phyloP scores from a whole-genome alignment of 1,140 invertebrate species.

The Galleria mellonella region DNA sequence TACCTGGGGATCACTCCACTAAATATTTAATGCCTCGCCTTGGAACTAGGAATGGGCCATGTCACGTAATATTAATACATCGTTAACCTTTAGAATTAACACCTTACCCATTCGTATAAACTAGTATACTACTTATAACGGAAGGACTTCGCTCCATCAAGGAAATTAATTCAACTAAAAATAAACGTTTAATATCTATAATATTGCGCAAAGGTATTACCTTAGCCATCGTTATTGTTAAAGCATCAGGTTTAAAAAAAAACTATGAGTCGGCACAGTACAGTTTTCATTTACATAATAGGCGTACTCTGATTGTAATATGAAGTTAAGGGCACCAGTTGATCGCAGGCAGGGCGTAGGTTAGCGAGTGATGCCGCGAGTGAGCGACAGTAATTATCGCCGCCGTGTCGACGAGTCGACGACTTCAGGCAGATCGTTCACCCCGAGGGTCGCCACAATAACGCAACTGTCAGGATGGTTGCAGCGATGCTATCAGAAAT shows the following conservation, averaged over 20 bases:
- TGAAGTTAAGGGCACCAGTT: neutral
- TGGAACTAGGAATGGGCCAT: conserved; percentile 17
- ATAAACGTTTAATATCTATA: no score
- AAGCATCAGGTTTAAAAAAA: no score
- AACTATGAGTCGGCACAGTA: no score
- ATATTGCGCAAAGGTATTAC: no score
- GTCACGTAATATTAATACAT: conserved; percentile 21
- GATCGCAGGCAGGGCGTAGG: neutral
- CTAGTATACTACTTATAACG: no score
- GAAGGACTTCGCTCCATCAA: no score
- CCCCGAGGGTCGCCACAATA: conserved; percentile 48
- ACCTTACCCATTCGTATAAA: neutral
- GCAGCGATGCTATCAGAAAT: conserved; percentile 39
- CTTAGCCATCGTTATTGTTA: no score
- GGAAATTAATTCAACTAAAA: no score
- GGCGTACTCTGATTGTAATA: no score
- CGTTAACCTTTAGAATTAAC: conserved; percentile 23
- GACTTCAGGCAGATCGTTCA: conserved; percentile 41
- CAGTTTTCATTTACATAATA: no score
- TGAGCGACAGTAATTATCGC: conserved; percentile 61
- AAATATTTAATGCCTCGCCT: conserved; percentile 35
- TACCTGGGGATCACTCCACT: conserved; percentile 30
- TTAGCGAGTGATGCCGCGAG: conserved; percentile 31
- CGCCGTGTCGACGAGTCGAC: conserved; percentile 50
- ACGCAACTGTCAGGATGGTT: conserved; percentile 38